A percentile compares a stretch with the other conserved stretches of the same genome.
Conservation (phyloP, 2,797 vertebrate genomes). For the Phoxinus dragarum region DNA sequence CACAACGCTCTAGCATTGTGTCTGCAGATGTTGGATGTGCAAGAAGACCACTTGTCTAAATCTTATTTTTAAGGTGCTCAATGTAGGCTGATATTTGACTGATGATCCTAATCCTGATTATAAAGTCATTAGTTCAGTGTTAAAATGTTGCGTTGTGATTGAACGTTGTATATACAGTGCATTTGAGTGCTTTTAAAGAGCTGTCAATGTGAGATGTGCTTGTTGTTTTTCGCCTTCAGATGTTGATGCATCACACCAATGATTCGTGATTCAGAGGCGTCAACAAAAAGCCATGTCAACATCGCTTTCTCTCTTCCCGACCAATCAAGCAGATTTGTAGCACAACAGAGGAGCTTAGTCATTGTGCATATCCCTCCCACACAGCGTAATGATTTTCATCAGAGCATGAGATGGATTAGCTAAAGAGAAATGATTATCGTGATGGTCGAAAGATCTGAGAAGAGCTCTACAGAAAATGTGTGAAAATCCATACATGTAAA, state of each 20-base stretch:
- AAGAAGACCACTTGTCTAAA: neutral
- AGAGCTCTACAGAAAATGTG: slow-evolving; percentile 6
- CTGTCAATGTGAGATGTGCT: neutral
- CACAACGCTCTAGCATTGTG: neutral
- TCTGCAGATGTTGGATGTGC: neutral
- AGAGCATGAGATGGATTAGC: slow-evolving; percentile 70
- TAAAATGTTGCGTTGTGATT: neutral
- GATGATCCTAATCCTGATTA: neutral
- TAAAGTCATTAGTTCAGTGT: slow-evolving; percentile 6
- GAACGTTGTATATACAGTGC: neutral
- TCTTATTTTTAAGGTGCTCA: neutral
- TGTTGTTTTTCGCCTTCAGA: slow-evolving; percentile 18
- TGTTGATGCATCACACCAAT: slow-evolving; percentile 1
- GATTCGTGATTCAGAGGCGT: slow-evolving; percentile 9
- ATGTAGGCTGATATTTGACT: neutral
- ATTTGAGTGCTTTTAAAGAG: neutral
- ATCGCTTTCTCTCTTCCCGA: slow-evolving; percentile 4
- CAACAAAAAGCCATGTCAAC: slow-evolving; percentile 32
- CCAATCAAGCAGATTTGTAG: slow-evolving; percentile 29
- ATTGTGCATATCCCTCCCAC: slow-evolving; percentile 69
- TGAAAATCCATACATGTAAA: slow-evolving; percentile 15
- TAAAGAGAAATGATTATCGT: slow-evolving; percentile 66
- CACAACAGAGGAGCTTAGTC: slow-evolving; percentile 58
- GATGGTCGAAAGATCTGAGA: slow-evolving; percentile 41
- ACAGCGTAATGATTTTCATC: slow-evolving; percentile 62